Evolutionary conservation across 2,113 vertebrate genomes (phyloP).

Genomic region (Haplochromis burtoni): DNA sequence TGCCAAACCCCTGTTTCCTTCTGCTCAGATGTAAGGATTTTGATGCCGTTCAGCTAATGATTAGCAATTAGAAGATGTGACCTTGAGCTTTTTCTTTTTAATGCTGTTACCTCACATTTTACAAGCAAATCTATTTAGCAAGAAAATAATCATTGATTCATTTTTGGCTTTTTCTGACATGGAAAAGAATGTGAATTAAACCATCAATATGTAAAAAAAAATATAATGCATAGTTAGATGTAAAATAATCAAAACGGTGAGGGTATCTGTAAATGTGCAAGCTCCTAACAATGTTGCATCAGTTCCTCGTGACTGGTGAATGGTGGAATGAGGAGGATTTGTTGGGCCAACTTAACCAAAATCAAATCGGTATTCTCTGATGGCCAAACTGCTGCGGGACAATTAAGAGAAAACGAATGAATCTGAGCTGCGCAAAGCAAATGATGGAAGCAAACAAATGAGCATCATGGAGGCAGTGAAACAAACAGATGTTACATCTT

Average conservation of each 20-base stretch:
- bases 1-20: background rate
- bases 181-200: background rate
- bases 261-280: background rate
- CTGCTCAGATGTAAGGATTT: background rate
- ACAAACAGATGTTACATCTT: background rate
- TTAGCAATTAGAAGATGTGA: background rate
- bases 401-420: background rate
- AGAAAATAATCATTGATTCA: background rate
- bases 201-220: background rate
- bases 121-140: background rate
- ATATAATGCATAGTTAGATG: background rate
- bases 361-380: background rate
- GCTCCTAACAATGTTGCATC: background rate
- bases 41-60: background rate
- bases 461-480: background rate
- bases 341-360: background rate
- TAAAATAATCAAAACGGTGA: background rate
- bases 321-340: background rate
- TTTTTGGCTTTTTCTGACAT: background rate
- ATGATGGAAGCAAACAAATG: background rate
- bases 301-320: background rate
- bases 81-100: background rate
- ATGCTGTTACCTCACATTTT: background rate
- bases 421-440: background rate
- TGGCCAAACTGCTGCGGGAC: background rate